Base-by-base conservation (phyloP, 1,140 invertebrate genomes). In the Drosophila quadrilineata region DNA sequence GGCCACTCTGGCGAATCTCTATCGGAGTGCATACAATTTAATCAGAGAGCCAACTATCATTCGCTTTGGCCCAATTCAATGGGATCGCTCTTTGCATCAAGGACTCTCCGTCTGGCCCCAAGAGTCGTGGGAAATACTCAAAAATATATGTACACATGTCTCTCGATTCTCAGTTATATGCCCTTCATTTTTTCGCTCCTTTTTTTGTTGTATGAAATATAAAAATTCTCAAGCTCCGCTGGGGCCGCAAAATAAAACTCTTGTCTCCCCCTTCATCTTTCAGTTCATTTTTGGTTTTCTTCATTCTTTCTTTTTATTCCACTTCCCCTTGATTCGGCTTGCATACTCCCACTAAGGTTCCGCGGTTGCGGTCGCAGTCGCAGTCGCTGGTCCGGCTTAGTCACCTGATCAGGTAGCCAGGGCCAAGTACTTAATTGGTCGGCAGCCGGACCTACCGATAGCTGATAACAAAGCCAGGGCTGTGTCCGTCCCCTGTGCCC, bases 191-290 rank as follows among this genome's bases (percentile, higher is more conserved):
- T 46, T 46, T 26, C 48, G 26, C 29, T 17, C 28, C 9, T 24
- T 54, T 46, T 59, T 50, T 29, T 19, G 29, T 19, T n/a, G 5
- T 12, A 56, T 33, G 52, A 41, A 36, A n/a, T n/a, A n/a, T n/a
- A 48, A 56, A 76, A 59, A 75, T 76, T 84, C 69, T 70, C 57
- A 82, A 70, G 63, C 62, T 28, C 5, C 8, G 36, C 57, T 50
- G 26, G 24, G 8, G 41, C n/a, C n/a, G n/a, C n/a, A n/a, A n/a
- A n/a, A n/a, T n/a, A n/a, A n/a, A n/a, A n/a, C 60, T 71, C 58
- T 82, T 75, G 75, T 80, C 76, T 82, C 76, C 76, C 74, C 75
- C 76, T 72, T n/a, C 38, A 74, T 70, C 65, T 52, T 41, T 46
- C 22, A 45, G 24, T 31, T 31, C 24, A 49, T 43, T 54, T 76